These are phyloP conservation scores for Euphonia xanthogaster DNA, from an alignment of 2,797 vertebrate species.

Conservation along the genomic window DNA sequence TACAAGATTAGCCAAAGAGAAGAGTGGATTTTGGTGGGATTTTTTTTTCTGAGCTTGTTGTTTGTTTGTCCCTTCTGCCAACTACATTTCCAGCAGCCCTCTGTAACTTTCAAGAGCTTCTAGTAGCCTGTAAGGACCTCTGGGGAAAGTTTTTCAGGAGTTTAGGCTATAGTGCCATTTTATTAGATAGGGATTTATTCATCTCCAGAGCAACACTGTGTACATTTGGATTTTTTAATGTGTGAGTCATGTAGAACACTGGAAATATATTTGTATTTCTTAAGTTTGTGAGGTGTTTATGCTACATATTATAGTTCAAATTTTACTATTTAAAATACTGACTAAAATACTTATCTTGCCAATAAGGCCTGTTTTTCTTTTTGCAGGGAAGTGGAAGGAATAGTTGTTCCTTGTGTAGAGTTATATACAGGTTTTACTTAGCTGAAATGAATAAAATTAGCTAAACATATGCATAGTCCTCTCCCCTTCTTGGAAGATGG, in stretches of 20 bases:
- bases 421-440: not conserved
- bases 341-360: not conserved
- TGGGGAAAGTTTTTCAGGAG: not conserved
- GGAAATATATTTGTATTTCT: not conserved
- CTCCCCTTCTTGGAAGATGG: not conserved
- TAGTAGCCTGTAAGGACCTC: not conserved
- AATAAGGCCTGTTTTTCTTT: not conserved
- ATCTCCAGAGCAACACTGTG: not conserved
- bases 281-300: not conserved
- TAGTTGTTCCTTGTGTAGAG: not conserved
- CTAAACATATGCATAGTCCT: not conserved
- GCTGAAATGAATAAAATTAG: not conserved
- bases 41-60: accelerated
- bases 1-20: not conserved
- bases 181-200: not conserved
- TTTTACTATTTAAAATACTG: not conserved
- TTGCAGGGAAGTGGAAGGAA: not conserved
- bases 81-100: not conserved
- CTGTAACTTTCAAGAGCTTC: not conserved
- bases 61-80: not conserved
- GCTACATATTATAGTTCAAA: not conserved
- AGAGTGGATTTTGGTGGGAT: not conserved
- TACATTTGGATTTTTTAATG: not conserved
- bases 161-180: not conserved
- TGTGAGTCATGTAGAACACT: not conserved